phyloP scores from a whole-genome alignment of 2,888 invertebrate genomes.

The Orchesellides sinensis region DNA sequence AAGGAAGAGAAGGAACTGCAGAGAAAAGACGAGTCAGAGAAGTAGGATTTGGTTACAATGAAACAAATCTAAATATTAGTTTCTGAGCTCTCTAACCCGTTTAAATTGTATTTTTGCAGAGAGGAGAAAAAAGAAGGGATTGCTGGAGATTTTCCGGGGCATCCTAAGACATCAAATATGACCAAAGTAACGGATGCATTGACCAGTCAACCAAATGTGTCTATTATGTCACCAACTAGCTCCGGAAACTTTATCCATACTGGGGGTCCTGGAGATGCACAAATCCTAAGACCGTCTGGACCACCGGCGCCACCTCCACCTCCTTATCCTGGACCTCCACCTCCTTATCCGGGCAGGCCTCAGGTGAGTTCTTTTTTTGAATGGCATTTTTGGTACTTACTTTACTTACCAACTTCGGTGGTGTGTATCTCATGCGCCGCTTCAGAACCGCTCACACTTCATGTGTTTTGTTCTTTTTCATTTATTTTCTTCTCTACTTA shows the following conservation, averaged over 20 bases:
- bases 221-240: constrained; percentile 49
- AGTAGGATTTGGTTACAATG: neutral
- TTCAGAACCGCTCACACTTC: no score
- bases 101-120: constrained; percentile 31
- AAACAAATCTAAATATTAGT: neutral
- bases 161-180: constrained; percentile 25
- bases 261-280: constrained; percentile 75
- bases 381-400: no score
- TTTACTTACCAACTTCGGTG: neutral
- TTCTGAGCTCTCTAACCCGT: neutral
- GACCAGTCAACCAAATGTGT: constrained; percentile 20
- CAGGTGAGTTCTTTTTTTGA: constrained; percentile 75
- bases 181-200: constrained; percentile 45
- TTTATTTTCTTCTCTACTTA: constrained; percentile 16
- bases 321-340: constrained; percentile 84
- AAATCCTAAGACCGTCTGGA: constrained; percentile 77
- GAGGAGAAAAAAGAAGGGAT: constrained; percentile 82
- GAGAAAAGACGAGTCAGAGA: constrained; percentile 78
- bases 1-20: constrained; percentile 78
- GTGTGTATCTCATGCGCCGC: no score
- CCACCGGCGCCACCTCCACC: constrained; percentile 85
- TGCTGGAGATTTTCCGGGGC: constrained; percentile 21
- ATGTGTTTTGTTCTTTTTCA: constrained; percentile 12
- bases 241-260: constrained; percentile 75
- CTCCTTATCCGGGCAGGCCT: constrained; percentile 81